These are phyloP conservation scores for Tiliacea citrago DNA, from an alignment of 2,888 invertebrate genomes.

Conservation along the genomic window DNA sequence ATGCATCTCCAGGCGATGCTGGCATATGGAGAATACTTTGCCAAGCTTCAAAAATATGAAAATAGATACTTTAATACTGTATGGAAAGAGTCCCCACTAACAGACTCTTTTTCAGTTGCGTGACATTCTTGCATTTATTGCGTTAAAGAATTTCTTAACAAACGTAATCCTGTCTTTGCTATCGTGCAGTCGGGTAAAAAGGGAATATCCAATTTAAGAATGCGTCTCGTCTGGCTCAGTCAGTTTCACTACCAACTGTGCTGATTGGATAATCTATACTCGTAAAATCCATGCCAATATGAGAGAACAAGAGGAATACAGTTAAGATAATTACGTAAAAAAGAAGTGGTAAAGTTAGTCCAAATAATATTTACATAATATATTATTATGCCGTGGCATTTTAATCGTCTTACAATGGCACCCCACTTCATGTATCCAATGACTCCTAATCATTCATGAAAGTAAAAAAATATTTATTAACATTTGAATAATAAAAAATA, in stretches of 20 bases:
- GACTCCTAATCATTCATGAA: too few relatives aligned
- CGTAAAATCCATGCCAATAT: not conserved
- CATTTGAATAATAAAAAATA: too few relatives aligned
- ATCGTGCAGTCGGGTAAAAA: not conserved
- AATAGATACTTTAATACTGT: conserved; percentile 9
- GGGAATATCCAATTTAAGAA: not conserved
- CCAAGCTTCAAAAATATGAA: conserved; percentile 32
- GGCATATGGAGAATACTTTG: conserved; percentile 42
- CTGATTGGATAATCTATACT: not conserved
- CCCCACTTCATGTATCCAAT: too few relatives aligned
- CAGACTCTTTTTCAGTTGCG: not conserved
- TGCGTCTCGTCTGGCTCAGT: too few relatives aligned
- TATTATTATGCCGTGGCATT: too few relatives aligned
- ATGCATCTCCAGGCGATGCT: conserved; percentile 40
- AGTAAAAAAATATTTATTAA: too few relatives aligned
- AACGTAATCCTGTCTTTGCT: not conserved
- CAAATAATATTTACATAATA: not conserved
- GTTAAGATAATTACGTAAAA: not conserved
- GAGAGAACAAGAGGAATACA: not conserved
- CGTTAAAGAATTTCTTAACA: not conserved
- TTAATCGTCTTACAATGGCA: too few relatives aligned
- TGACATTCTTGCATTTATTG: not conserved
- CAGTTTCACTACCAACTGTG: not conserved
- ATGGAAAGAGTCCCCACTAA: not conserved
- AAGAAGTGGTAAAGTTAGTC: not conserved